Evolutionary conservation across 1,140 invertebrate genomes (phyloP).

Genomic region (Trachymyrmex cornetzi): DNA sequence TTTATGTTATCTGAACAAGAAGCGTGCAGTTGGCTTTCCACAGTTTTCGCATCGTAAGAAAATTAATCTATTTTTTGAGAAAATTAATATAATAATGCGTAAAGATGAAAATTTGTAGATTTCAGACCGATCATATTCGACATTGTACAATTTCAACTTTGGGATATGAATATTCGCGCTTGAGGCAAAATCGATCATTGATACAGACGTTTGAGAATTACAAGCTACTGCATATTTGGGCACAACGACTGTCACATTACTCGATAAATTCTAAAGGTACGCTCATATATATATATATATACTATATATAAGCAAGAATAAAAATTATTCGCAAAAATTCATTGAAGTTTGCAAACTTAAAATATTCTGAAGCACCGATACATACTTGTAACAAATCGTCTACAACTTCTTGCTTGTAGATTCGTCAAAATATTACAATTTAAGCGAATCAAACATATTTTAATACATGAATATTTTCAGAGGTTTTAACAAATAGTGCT

Average conservation of each 20-base stretch:
- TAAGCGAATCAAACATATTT: constrained; percentile 33
- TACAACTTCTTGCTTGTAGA: constrained; percentile 26
- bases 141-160: constrained; percentile 76
- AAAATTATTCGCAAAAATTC: background rate
- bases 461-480: constrained; percentile 63
- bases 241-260: constrained; percentile 74
- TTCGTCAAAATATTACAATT: constrained; percentile 22
- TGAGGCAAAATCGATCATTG: constrained; percentile 68
- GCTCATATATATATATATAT: no score
- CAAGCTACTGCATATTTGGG: constrained; percentile 79
- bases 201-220: constrained; percentile 66
- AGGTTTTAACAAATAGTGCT: constrained; percentile 78
- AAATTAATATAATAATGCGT: background rate
- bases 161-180: constrained; percentile 78
- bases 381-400: constrained; percentile 62
- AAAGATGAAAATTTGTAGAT: constrained; percentile 56
- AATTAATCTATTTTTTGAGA: background rate
- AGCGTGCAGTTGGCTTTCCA: constrained; percentile 71
- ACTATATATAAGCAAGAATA: background rate
- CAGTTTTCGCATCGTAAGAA: constrained; percentile 71
- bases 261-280: constrained; percentile 78
- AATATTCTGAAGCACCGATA: background rate
- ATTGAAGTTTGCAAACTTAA: background rate
- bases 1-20: constrained; percentile 74
- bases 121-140: constrained; percentile 69